phyloP scores from a whole-genome alignment of 2,113 vertebrate genomes.

The Toxotes chatareus region DNA sequence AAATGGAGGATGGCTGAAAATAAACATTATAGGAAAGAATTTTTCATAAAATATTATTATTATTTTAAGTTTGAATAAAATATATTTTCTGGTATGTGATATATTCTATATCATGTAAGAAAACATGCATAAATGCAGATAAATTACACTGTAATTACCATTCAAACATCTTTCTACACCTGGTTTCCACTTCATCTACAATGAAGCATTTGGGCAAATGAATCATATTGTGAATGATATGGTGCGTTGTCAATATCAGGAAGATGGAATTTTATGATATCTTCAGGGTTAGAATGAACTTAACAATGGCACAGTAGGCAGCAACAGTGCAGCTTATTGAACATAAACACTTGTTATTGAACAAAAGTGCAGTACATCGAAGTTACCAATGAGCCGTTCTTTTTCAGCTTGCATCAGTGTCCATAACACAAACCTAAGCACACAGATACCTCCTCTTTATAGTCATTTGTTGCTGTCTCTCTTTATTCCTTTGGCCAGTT shows the following conservation, averaged over 20 bases:
- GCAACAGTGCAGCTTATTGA: conserved; percentile 38
- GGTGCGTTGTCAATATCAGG: conserved; percentile 27
- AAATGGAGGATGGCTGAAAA: conserved; percentile 18
- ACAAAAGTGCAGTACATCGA: conserved; percentile 1
- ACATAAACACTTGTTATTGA: neutral
- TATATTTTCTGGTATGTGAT: conserved; percentile 25
- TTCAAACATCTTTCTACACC: conserved; percentile 13
- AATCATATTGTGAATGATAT: neutral
- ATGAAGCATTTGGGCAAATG: neutral
- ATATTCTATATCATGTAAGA: conserved; percentile 4
- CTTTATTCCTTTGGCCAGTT: conserved; percentile 68
- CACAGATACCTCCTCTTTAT: conserved; percentile 78
- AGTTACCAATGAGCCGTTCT: neutral
- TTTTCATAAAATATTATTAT: conserved; percentile 7
- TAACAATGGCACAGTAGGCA: conserved; percentile 22
- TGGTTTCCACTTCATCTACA: conserved; percentile 7
- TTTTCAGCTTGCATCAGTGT: conserved; percentile 18
- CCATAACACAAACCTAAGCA: conserved; percentile 55
- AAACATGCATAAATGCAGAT: conserved; percentile 3
- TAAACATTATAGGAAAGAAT: conserved; percentile 7
- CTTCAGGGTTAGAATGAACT: conserved; percentile 23
- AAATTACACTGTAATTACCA: conserved; percentile 21
- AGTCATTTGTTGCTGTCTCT: conserved; percentile 64
- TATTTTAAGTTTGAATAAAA: conserved; percentile 23
- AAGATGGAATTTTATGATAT: conserved; percentile 37